These are phyloP conservation scores for Falco peregrinus DNA, from an alignment of 2,797 vertebrate species.

Conservation along the genomic window DNA sequence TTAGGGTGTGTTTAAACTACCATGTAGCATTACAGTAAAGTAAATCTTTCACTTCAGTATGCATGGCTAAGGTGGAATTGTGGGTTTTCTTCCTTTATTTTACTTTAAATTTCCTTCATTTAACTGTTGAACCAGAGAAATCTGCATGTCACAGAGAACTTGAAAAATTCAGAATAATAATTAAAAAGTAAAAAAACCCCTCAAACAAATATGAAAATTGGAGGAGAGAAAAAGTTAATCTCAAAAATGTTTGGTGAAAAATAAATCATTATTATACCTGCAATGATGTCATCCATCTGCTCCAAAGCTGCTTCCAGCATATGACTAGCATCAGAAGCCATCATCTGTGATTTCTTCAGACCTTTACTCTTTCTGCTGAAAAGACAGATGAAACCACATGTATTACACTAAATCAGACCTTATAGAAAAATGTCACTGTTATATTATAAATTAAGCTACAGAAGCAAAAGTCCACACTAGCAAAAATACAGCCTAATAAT, in stretches of 20 bases:
- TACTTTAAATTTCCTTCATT: neutral
- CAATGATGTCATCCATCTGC: slow-evolving; percentile 93
- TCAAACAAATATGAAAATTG: neutral
- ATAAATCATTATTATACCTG: slow-evolving; percentile 78
- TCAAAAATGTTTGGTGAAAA: neutral
- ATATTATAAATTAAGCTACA: neutral
- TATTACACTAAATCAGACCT: neutral
- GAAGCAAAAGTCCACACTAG: neutral
- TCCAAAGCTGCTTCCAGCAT: slow-evolving; percentile 88
- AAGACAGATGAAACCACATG: slow-evolving; percentile 3
- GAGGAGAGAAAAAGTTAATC: neutral
- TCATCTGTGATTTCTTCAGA: slow-evolving; percentile 53
- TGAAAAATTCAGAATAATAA: neutral
- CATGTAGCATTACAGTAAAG: neutral
- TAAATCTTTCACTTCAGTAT: neutral
- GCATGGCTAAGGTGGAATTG: neutral
- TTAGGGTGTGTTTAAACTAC: neutral
- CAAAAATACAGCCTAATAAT: neutral
- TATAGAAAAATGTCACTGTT: neutral
- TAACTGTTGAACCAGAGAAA: neutral
- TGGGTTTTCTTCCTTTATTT: neutral
- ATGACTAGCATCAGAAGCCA: slow-evolving; percentile 88
- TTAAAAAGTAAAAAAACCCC: neutral
- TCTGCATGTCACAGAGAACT: neutral
- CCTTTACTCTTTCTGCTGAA: slow-evolving; percentile 43